Conservation (phyloP, 1,140 invertebrate genomes). For the Sesamia nonagrioides region DNA sequence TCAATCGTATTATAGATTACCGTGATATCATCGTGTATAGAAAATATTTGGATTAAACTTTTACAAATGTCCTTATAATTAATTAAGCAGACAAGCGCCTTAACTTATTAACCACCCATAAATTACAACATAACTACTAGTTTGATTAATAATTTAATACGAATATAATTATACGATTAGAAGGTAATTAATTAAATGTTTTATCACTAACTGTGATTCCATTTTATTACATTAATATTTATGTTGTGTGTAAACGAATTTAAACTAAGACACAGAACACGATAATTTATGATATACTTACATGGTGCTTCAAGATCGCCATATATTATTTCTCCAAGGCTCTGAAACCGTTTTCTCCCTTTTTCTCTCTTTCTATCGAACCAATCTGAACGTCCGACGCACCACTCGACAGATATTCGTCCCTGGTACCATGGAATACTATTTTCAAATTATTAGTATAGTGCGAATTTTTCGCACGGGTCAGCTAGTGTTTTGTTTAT, state of each 20-base stretch:
- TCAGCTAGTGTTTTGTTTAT: no score
- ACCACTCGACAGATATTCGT: no score
- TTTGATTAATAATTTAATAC: constrained; percentile 1
- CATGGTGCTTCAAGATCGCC: neutral
- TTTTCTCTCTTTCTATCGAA: no score
- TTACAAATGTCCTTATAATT: neutral
- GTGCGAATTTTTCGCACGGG: no score
- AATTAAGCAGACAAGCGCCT: neutral
- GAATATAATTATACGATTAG: constrained; percentile 21
- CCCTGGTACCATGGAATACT: no score
- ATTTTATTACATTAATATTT: constrained; percentile 36
- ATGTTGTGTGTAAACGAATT: neutral
- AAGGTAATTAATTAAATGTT: constrained; percentile 32
- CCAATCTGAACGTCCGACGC: no score
- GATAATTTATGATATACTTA: neutral
- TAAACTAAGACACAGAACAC: neutral
- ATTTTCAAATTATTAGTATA: no score
- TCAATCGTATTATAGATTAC: no score
- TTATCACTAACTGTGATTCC: neutral
- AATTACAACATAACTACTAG: neutral
- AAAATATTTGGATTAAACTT: neutral
- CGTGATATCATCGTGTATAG: no score
- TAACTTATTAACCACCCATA: neutral
- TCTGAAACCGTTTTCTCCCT: no score
- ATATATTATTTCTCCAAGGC: no score